Evolutionary conservation across 2,888 invertebrate species (phyloP), one percentile per base, ranked within the genome.

Genomic region (Beris morrisii): DNA sequence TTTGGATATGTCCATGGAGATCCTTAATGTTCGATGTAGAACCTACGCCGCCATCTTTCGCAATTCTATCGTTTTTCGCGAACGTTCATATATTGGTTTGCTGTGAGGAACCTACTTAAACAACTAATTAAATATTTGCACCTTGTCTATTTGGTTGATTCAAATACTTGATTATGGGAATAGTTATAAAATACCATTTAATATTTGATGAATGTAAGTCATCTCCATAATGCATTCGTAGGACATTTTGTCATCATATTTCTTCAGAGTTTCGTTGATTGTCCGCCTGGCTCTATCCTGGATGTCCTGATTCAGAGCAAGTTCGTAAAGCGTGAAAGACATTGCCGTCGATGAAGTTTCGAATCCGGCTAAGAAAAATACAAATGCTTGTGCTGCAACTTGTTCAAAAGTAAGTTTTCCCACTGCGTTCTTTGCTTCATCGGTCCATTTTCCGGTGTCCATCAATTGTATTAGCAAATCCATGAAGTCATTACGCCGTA

Each of bases 331-430:
- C 5, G 80, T 79, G 69, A 83, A 84, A 2, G 81, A 79, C 74
- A 84, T 78, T 0, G 82, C 81, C 0, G 82, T 79, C 0, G 82
- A 78, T 4, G 84, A 83, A 0, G 85, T 84, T 70, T 85, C 85
- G 54, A 82, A 84, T 0, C 86, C 86, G 28, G 84, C 86, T 11
- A 78, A 66, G 69, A 84, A 84, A 73, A 88, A 86, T 0, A 83
- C 76, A 54, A 84, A 77, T 9, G 85, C 83, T 67, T 87, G 85
- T 0, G 85, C 82, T 0, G 82, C 77, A n/a, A 87, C 73, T 54
- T 86, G 74, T 4, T 83, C 78, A 12, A 83, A 73, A 0, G 80
- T 76, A 0, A 84, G 73, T 3, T 77, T 69, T 6, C 53, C 57
- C 4, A 38, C 44, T 12, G 11, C 30, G 5, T 15, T 57, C 5